A percentile compares a stretch with the other conserved stretches of the same genome.
Conservation (phyloP, 2,113 vertebrate genomes). For the Myiozetetes cayanensis region DNA sequence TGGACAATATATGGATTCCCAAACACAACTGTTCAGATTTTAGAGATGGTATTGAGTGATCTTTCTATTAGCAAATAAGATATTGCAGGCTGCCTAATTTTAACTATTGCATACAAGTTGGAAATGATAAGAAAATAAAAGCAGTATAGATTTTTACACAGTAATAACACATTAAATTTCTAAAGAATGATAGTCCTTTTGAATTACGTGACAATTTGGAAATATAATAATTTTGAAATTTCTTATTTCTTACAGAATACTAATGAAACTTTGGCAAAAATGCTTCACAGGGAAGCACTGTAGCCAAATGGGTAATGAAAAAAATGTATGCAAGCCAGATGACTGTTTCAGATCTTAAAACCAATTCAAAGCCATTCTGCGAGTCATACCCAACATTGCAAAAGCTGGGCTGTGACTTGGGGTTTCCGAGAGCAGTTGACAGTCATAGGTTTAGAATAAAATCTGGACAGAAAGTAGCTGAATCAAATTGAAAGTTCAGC, state of each 20-base stretch:
- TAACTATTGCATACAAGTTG: background rate
- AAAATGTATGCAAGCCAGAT: background rate
- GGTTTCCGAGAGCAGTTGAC: background rate
- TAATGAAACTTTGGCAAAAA: background rate
- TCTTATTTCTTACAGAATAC: background rate
- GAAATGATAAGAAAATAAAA: background rate
- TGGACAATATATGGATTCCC: background rate
- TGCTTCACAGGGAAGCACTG: background rate
- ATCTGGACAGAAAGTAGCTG: background rate
- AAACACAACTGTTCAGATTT: background rate
- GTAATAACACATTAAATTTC: background rate
- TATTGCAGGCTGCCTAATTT: background rate
- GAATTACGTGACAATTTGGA: background rate
- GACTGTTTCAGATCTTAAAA: background rate
- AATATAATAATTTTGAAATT: background rate
- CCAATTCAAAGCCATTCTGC: background rate
- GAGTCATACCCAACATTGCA: background rate
- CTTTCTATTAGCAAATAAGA: background rate
- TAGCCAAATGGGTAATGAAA: background rate
- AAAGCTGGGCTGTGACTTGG: background rate
- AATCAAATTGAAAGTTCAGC: background rate
- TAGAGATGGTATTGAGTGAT: background rate
- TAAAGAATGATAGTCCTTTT: background rate
- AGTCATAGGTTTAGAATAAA: background rate
- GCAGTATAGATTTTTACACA: background rate